Evolutionary conservation across 1,140 invertebrate species (phyloP).

Genomic region (Drosophila watanabei): DNA sequence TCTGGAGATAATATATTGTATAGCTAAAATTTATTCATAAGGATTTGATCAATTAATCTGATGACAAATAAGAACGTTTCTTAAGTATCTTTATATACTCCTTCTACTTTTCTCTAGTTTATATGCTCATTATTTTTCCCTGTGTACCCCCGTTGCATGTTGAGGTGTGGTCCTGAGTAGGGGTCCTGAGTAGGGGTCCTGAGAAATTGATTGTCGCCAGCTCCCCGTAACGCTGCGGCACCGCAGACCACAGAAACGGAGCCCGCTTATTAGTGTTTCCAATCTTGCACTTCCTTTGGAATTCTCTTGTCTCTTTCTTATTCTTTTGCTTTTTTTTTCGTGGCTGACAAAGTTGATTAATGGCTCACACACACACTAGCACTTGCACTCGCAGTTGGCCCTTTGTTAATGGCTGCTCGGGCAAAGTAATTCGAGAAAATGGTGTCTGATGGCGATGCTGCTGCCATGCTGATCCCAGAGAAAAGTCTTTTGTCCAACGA

Average conservation of each 20-base stretch:
- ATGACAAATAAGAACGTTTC: neutral
- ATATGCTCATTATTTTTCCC: neutral
- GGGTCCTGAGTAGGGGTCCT: conserved; percentile 53
- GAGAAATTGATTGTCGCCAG: conserved; percentile 41
- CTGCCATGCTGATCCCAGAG: conserved; percentile 25
- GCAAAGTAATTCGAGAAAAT: conserved; percentile 47
- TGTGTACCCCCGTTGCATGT: conserved; percentile 27
- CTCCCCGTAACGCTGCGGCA: conserved; percentile 16
- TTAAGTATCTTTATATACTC: neutral
- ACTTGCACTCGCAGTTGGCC: conserved; percentile 21
- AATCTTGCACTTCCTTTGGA: conserved; percentile 57
- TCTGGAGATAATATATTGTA: neutral
- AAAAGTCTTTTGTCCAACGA: conserved; percentile 40
- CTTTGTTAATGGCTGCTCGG: conserved; percentile 64
- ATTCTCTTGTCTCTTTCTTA: conserved; percentile 9
- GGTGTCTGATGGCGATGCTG: conserved; percentile 42
- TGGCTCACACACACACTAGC: conserved; percentile 50
- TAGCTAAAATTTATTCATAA: neutral
- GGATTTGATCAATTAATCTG: neutral
- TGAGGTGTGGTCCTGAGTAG: conserved; percentile 70
- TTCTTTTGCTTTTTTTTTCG: conserved; percentile 2
- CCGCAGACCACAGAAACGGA: conserved; percentile 66
- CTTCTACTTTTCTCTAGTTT: neutral
- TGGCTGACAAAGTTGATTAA: conserved; percentile 72
- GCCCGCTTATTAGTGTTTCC: conserved; percentile 31